These are phyloP conservation scores for Naso thynnoides DNA, from an alignment of 2,797 vertebrate genomes.

Conservation along the genomic window DNA sequence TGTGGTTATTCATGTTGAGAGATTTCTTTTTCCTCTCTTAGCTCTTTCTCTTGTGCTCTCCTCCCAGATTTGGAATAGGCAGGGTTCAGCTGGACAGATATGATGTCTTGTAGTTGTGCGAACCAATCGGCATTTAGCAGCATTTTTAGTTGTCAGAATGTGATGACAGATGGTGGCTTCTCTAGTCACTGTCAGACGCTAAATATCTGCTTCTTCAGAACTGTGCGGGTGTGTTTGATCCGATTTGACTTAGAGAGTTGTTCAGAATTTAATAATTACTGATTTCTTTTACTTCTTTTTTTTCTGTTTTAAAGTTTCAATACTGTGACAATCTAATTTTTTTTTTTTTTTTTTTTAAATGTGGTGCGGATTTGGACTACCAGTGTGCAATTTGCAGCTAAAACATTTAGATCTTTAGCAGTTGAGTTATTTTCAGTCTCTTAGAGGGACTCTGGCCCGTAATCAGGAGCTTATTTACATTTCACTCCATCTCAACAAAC, in stretches of 20 bases:
- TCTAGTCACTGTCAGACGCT: background rate
- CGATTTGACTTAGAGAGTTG: too few relatives aligned
- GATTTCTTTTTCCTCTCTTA: background rate
- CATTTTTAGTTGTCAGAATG: background rate
- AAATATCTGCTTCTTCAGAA: too few relatives aligned
- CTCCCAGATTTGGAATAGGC: background rate
- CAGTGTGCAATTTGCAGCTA: background rate
- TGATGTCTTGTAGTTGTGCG: background rate
- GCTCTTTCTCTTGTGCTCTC: background rate
- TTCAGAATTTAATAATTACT: too few relatives aligned
- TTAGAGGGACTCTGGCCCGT: background rate
- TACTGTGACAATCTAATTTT: background rate
- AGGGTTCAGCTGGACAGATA: background rate
- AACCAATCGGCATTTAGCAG: background rate
- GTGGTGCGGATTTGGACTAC: background rate
- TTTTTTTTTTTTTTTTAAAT: too few relatives aligned
- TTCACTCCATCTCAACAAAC: background rate
- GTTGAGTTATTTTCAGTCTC: background rate
- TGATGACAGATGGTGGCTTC: too few relatives aligned
- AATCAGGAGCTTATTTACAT: slow-evolving; percentile 5
- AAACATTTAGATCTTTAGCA: background rate
- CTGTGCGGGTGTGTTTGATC: too few relatives aligned
- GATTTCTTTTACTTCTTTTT: too few relatives aligned
- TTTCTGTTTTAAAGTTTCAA: too few relatives aligned
- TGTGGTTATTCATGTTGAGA: background rate